These are phyloP conservation scores for Solea solea DNA, from an alignment of 2,113 vertebrate genomes.

Conservation along the genomic window DNA sequence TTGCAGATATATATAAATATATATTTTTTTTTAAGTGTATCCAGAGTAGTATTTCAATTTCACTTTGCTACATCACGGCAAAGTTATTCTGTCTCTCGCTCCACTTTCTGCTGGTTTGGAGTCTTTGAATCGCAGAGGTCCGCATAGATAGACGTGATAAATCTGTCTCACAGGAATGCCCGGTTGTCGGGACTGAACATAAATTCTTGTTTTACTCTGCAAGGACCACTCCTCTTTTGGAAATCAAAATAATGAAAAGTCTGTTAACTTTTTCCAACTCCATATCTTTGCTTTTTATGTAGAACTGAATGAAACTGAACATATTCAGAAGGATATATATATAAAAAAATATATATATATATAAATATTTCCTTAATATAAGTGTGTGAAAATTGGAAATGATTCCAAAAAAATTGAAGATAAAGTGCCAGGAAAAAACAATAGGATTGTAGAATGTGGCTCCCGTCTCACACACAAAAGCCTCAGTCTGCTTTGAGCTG, in stretches of 20 bases:
- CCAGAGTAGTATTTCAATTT: conserved; percentile 9
- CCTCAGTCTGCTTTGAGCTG: conserved; percentile 28
- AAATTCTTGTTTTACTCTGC: conserved; percentile 55
- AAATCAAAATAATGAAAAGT: conserved; percentile 36
- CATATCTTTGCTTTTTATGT: conserved; percentile 20
- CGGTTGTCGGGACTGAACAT: conserved; percentile 52
- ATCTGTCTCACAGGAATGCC: conserved; percentile 72
- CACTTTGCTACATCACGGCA: neutral
- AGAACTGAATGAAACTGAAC: conserved; percentile 6
- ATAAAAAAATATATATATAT: neutral
- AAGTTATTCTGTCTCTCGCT: neutral
- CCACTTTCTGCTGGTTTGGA: conserved; percentile 32
- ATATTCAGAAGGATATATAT: neutral
- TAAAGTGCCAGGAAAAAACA: conserved; percentile 8
- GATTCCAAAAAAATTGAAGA: neutral
- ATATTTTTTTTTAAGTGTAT: neutral
- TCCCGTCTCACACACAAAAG: conserved; percentile 20
- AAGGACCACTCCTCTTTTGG: conserved; percentile 36
- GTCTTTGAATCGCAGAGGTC: conserved; percentile 58
- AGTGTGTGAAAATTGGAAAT: neutral
- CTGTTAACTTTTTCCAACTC: conserved; percentile 21
- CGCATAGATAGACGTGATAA: conserved; percentile 61
- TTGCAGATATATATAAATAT: neutral
- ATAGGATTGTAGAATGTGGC: conserved; percentile 38
- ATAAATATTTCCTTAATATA: neutral